phyloP scores from a whole-genome alignment of 2,113 vertebrate species.

The Riparia riparia region DNA sequence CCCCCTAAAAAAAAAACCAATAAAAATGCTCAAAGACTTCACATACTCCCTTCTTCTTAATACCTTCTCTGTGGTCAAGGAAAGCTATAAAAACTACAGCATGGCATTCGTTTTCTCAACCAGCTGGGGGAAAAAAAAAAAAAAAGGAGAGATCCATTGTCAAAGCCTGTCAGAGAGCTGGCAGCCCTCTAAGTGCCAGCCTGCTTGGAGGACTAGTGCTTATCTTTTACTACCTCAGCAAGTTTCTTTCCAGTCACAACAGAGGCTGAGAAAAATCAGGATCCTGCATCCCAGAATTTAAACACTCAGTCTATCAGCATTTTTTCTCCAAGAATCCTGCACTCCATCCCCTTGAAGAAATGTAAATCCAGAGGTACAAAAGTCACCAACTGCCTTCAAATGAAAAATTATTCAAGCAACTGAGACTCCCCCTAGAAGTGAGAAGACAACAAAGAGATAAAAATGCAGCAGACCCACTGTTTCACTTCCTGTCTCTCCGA shows the following conservation, averaged over 20 bases:
- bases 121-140: not conserved
- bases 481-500: not conserved
- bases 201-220: not conserved
- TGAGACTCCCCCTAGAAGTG: not conserved
- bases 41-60: not conserved
- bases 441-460: not conserved
- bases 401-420: not conserved
- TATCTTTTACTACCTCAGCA: not conserved
- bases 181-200: not conserved
- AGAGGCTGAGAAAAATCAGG: not conserved
- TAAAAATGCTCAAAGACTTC: not conserved
- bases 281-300: not conserved
- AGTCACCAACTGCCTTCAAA: not conserved
- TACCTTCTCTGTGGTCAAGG: not conserved
- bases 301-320: not conserved
- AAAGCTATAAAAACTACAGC: not conserved
- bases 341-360: not conserved
- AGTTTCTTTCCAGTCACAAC: not conserved
- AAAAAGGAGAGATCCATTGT: not conserved
- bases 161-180: not conserved
- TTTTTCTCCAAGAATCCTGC: not conserved
- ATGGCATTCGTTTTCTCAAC: not conserved
- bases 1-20: not conserved
- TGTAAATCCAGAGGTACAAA: not conserved
- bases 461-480: not conserved